Evolutionary conservation across 37 sponge, comb jelly and placozoan genomes (phyloP).

Genomic region (Chondrilla cf. caribensis): DNA sequence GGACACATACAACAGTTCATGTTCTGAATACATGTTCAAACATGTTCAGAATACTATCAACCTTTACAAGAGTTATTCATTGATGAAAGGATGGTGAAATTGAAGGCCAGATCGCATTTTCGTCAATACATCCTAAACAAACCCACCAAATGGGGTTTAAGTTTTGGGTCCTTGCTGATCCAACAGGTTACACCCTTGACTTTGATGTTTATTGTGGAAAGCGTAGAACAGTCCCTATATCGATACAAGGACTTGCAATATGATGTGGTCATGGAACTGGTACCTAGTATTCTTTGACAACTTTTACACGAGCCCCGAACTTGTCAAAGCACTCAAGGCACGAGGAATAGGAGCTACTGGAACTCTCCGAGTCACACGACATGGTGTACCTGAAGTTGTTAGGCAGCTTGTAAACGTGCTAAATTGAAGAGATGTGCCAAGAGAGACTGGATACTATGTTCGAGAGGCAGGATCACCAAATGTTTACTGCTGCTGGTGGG

Average conservation of each 20-base stretch:
- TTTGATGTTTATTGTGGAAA: neutral
- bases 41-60: too few relatives aligned
- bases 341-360: constrained; percentile 43
- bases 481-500: constrained; percentile 17
- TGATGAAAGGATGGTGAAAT: constrained; percentile 51
- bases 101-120: constrained; percentile 28
- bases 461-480: neutral
- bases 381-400: constrained; percentile 24
- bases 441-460: constrained; percentile 2
- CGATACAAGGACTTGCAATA: neutral
- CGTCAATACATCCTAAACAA: constrained; percentile 50
- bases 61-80: constrained; percentile 31
- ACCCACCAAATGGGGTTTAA: constrained; percentile 35
- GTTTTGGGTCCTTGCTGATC: neutral
- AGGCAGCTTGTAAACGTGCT: neutral
- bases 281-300: constrained; percentile 44
- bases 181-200: neutral
- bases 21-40: constrained; percentile 19
- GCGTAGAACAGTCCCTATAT: neutral
- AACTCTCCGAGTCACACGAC: constrained; percentile 24
- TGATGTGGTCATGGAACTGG: constrained; percentile 5
- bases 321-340: neutral
- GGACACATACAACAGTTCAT: constrained; percentile 14
- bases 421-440: neutral
- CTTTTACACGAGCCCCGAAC: constrained; percentile 43